These are phyloP conservation scores for Junonia oenone DNA, from an alignment of 2,888 invertebrate genomes.

Conservation along the genomic window DNA sequence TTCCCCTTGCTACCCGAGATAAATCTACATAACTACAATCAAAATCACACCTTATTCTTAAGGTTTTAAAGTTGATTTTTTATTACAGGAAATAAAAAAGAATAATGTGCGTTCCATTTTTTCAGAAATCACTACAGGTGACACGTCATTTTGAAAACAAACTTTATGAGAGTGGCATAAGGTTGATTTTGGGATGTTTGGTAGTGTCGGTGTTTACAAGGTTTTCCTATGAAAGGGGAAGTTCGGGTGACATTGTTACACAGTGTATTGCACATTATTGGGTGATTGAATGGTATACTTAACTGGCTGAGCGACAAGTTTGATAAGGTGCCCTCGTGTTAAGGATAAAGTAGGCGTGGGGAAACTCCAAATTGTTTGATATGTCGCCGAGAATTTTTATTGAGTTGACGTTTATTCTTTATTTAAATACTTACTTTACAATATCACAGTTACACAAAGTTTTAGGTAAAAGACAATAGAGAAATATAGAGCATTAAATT, in stretches of 20 bases:
- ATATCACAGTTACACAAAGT: no score
- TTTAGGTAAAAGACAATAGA: no score
- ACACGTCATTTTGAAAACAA: not conserved
- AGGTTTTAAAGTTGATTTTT: constrained; percentile 8
- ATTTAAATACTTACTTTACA: not conserved
- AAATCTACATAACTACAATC: constrained; percentile 28
- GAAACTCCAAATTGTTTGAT: constrained; percentile 34
- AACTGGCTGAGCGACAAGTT: constrained; percentile 63
- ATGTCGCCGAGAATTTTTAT: constrained; percentile 26
- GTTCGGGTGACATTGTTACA: constrained; percentile 73
- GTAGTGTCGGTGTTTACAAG: constrained; percentile 4
- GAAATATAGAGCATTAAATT: no score
- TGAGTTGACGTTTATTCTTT: constrained; percentile 19
- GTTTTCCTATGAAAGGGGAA: constrained; percentile 44
- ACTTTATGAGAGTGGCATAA: constrained; percentile 13
- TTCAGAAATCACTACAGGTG: constrained; percentile 24
- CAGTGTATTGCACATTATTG: constrained; percentile 78
- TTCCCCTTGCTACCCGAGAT: constrained; percentile 53
- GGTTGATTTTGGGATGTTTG: constrained; percentile 29
- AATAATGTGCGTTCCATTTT: constrained; percentile 57
- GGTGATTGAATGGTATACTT: constrained; percentile 76
- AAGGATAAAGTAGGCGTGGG: constrained; percentile 44
- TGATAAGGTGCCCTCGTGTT: constrained; percentile 68
- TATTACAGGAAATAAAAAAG: constrained; percentile 27
- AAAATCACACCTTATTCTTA: constrained; percentile 32